Evolutionary conservation across 2,797 vertebrate species (phyloP).

Genomic region (Kryptopterus vitreolus): DNA sequence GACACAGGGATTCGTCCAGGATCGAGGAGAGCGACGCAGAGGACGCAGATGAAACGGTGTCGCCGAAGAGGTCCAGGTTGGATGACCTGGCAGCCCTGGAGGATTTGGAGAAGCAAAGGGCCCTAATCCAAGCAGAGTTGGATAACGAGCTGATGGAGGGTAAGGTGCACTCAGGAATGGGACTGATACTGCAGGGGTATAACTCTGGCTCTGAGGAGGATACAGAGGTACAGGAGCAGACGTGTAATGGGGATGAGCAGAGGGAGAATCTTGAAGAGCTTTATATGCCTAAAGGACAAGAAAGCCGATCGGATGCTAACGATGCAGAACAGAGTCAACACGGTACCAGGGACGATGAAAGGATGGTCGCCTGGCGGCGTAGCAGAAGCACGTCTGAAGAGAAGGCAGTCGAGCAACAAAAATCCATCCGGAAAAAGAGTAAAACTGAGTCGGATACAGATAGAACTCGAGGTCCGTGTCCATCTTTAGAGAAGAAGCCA

Average conservation of each 20-base stretch:
- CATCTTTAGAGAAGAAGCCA: constrained; percentile 78
- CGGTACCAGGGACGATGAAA: constrained; percentile 80
- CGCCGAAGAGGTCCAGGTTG: constrained; percentile 82
- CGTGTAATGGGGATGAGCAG: constrained; percentile 84
- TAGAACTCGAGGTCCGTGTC: constrained; percentile 68
- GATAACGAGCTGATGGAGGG: constrained; percentile 87
- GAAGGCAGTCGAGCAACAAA: constrained; percentile 76
- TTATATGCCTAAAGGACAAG: constrained; percentile 43
- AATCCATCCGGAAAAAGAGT: constrained; percentile 78
- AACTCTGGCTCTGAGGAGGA: constrained; percentile 97
- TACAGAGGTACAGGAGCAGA: constrained; percentile 82
- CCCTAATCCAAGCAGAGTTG: constrained; percentile 86
- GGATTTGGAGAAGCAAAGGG: constrained; percentile 87
- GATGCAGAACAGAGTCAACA: constrained; percentile 80
- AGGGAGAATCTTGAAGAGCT: constrained; percentile 60
- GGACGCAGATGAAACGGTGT: constrained; percentile 69
- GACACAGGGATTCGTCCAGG: constrained; percentile 73
- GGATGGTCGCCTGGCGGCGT: constrained; percentile 79
- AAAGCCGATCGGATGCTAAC: constrained; percentile 52
- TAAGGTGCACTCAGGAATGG: constrained; percentile 95
- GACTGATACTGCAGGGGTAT: constrained; percentile 96
- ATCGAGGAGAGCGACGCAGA: constrained; percentile 49
- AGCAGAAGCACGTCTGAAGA: constrained; percentile 87
- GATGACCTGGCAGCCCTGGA: constrained; percentile 86
- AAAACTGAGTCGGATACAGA: constrained; percentile 63